Percentiles rank a stretch among this genome's conserved stretches.
These are phyloP conservation scores for Myrmecophaga tridactyla DNA, from an alignment of 2,113 vertebrate species.

Conservation along the genomic window DNA sequence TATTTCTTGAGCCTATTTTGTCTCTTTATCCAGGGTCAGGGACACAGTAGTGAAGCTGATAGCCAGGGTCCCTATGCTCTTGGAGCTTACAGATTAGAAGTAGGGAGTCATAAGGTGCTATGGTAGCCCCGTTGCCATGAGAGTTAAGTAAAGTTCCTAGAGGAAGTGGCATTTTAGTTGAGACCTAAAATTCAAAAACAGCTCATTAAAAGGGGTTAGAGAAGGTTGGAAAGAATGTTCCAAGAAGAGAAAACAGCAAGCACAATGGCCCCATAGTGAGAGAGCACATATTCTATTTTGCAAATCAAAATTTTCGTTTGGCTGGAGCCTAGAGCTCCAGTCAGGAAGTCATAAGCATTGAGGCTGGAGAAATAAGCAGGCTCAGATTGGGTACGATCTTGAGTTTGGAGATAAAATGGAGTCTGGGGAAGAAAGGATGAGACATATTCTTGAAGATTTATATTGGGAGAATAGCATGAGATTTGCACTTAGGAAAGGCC, in stretches of 20 bases:
- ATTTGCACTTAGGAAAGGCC: background rate
- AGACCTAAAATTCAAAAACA: background rate
- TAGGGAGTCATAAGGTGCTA: too few species aligned
- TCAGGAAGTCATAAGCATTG: background rate
- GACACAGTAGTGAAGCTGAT: background rate
- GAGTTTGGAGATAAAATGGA: background rate
- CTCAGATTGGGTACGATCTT: background rate
- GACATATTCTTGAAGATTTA: background rate
- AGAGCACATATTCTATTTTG: background rate
- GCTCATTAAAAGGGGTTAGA: background rate
- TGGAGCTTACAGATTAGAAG: background rate
- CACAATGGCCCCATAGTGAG: background rate
- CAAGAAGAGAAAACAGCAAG: background rate
- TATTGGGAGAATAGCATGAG: background rate
- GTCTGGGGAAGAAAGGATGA: background rate
- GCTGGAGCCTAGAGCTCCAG: background rate
- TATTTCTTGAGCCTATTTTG: background rate
- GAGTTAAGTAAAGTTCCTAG: background rate
- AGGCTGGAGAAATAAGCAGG: background rate
- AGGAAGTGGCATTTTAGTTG: background rate
- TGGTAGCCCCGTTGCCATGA: background rate
- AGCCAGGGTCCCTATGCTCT: background rate
- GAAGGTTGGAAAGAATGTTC: background rate
- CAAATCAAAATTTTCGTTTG: background rate
- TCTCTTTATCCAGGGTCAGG: background rate